Percentiles rank a stretch among this genome's conserved stretches.
These are phyloP conservation scores for Antechinus flavipes DNA, from an alignment of 2,113 vertebrate genomes.

Conservation along the genomic window DNA sequence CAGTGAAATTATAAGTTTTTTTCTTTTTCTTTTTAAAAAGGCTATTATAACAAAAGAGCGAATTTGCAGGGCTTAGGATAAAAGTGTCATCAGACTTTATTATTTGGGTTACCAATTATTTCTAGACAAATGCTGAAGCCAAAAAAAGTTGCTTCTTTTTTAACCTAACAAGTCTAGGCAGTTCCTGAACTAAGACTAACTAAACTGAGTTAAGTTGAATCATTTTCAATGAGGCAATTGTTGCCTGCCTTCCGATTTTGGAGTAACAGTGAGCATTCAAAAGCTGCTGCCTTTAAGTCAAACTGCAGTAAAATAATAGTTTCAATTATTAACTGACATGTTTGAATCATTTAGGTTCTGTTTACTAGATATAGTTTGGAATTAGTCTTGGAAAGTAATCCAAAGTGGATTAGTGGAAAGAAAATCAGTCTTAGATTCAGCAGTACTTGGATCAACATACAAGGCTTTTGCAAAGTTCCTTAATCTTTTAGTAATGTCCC, in stretches of 20 bases:
- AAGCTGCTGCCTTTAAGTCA: background rate
- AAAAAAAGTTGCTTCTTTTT: background rate
- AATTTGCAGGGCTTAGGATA: background rate
- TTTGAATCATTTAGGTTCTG: conserved; percentile 14
- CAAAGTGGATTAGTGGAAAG: background rate
- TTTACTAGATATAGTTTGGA: background rate
- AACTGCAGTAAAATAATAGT: background rate
- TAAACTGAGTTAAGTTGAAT: background rate
- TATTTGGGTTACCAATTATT: background rate
- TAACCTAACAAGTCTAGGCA: background rate
- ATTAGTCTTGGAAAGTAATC: background rate
- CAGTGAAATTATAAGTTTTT: background rate
- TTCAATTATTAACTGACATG: background rate
- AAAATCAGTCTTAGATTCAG: background rate
- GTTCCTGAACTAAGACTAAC: background rate
- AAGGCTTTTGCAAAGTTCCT: background rate
- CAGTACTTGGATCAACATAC: background rate
- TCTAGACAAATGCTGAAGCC: background rate
- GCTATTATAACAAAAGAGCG: background rate
- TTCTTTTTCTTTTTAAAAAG: background rate
- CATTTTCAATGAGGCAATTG: background rate
- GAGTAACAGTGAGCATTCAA: background rate
- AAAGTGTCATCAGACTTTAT: background rate
- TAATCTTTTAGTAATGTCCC: background rate
- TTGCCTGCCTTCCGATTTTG: background rate